Conservation (phyloP, 2,797 vertebrate species). For the Nyctalus aviator region DNA sequence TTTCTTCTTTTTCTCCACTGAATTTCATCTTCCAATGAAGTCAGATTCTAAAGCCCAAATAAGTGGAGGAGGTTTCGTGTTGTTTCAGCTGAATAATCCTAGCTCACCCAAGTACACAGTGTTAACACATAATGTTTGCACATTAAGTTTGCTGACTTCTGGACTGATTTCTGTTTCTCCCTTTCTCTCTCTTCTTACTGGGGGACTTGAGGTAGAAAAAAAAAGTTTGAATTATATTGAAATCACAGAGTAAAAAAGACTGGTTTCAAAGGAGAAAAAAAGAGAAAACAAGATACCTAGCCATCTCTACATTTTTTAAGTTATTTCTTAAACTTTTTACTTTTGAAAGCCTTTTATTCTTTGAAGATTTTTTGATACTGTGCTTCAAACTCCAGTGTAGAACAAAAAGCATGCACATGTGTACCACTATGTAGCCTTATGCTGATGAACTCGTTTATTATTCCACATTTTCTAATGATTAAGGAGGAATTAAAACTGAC, state of each 20-base stretch:
- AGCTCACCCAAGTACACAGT: slow-evolving; percentile 23
- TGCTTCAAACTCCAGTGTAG: background rate
- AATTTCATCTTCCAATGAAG: slow-evolving; percentile 27
- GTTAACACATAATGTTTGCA: slow-evolving; percentile 3
- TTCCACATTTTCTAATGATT: slow-evolving; percentile 15
- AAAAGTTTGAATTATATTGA: slow-evolving; percentile 26
- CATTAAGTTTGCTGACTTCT: background rate
- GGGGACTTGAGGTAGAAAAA: background rate
- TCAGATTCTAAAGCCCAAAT: slow-evolving; percentile 41
- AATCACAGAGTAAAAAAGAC: background rate
- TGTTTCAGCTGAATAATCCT: slow-evolving; percentile 38
- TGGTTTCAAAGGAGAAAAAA: slow-evolving; percentile 28
- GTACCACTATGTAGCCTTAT: background rate
- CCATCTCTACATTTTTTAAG: background rate
- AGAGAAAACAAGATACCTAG: background rate
- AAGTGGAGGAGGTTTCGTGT: background rate
- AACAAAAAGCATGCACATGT: background rate
- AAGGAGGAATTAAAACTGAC: slow-evolving; percentile 47
- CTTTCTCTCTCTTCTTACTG: background rate
- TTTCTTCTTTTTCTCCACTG: background rate
- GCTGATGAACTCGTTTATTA: background rate
- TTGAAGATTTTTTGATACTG: slow-evolving; percentile 1
- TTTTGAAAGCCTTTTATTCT: background rate
- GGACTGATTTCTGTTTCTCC: background rate
- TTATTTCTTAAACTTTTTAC: background rate